Evolutionary conservation across 64 coral and sea anemone species (phyloP).

Genomic region (Porites lutea): DNA sequence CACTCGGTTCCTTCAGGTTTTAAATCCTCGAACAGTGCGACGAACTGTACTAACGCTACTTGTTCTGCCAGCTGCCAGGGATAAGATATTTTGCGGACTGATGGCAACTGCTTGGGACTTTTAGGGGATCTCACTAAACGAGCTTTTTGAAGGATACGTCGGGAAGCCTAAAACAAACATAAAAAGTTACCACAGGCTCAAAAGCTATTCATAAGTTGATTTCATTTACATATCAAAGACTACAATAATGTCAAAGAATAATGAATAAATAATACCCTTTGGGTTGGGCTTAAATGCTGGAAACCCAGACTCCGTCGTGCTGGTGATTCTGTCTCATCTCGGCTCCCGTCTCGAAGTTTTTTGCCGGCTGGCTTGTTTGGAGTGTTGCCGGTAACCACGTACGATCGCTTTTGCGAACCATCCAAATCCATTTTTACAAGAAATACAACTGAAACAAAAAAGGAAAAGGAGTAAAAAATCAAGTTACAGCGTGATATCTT

Average conservation of each 20-base stretch:
- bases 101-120: neutral
- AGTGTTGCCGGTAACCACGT: neutral
- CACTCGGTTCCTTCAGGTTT: constrained; percentile 25
- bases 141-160: neutral
- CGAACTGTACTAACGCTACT: constrained; percentile 11
- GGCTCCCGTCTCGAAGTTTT: neutral
- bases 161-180: neutral
- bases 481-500: neutral
- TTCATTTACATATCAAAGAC: neutral
- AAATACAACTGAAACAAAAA: neutral
- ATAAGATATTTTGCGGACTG: neutral
- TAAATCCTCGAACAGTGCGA: constrained; percentile 5
- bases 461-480: neutral
- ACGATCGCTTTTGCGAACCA: neutral
- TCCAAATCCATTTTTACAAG: neutral
- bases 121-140: neutral
- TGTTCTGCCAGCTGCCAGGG: constrained; percentile 10
- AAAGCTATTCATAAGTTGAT: neutral
- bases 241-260: neutral
- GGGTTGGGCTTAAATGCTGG: neutral
- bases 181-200: neutral
- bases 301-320: neutral
- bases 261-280: neutral
- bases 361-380: neutral
- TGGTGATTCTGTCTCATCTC: neutral